Evolutionary conservation across 2,113 vertebrate species (phyloP), one percentile per base, ranked within the genome.

Genomic region (Regulus satrapa): DNA sequence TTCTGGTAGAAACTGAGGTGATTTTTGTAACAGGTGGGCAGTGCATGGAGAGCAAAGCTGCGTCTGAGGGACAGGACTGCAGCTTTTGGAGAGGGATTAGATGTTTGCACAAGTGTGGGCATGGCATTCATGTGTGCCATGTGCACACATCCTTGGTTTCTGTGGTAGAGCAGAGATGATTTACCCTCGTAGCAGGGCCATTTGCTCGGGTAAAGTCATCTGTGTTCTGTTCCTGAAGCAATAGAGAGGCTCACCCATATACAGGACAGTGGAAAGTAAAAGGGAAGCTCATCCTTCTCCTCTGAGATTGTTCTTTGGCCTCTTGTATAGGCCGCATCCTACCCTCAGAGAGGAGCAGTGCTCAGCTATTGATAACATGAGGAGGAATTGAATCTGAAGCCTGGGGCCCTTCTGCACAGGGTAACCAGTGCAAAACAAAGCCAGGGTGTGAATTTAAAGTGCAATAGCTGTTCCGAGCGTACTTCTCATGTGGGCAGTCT

Each of bases 371-470:
- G 82, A 92, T 95, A 61, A 91, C 52, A 38, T 2, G 48, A 78
- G 69, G 64, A 76, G 68, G 61, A 92, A 90, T 24, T 92, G 36
- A 92, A 92, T 95, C 75, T 74, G 68, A 75, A 91, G 91, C 86
- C 36, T 23, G 38, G n/a, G 48, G 84, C 68, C 34, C 75, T 89
- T 95, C 61, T 91, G 89, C n/a, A 32, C 69, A 67, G 86, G 89
- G 76, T 51, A 76, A 67, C 24, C 12, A 55, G 91, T 95, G 84
- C 8, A 26, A 92, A 92, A 95, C 73, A 91, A 86, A 95, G 76
- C 77, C 84, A 91, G 95, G 84, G 94, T 96, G 95, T 95, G 91
- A 96, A 95, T 91, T 95, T 95, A 25, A 94, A 96, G 91, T 86
- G 96, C 83, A 96, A 92, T 94, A 88, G 79, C 59, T 94, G 41